A percentile compares a stretch with the other conserved stretches of the same genome.
phyloP scores from a whole-genome alignment of 2,888 invertebrate genomes.

The Diloba caeruleocephala region DNA sequence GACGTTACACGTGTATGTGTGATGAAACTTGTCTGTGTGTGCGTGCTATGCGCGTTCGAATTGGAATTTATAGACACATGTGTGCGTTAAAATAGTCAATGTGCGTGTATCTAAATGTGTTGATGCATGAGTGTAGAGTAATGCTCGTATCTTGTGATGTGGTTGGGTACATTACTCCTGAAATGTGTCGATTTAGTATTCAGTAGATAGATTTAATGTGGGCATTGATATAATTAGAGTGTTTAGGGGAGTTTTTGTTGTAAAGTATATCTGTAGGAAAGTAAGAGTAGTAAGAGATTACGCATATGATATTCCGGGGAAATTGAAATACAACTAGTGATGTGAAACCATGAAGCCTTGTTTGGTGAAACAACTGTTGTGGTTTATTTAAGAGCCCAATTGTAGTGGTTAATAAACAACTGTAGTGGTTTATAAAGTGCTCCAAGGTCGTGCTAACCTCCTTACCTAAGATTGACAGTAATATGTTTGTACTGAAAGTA shows the following conservation, averaged over 20 bases:
- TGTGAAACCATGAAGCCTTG: too few relatives aligned
- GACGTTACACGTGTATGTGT: conserved; percentile 5
- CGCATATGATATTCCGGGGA: not conserved
- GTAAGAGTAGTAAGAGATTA: not conserved
- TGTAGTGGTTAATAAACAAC: too few relatives aligned
- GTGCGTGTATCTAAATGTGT: conserved; percentile 13
- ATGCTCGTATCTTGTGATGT: conserved; percentile 38
- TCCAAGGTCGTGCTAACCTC: too few relatives aligned
- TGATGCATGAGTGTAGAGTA: conserved; percentile 33
- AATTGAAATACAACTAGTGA: not conserved
- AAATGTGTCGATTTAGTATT: conserved; percentile 17
- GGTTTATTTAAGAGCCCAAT: too few relatives aligned
- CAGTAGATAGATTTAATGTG: conserved; percentile 7
- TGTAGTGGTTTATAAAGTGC: too few relatives aligned
- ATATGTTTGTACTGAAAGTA: too few relatives aligned
- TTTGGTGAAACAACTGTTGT: not conserved
- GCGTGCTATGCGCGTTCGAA: conserved; percentile 8
- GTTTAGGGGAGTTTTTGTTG: not conserved
- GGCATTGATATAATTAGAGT: conserved; percentile 4
- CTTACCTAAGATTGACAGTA: too few relatives aligned
- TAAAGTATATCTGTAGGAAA: not conserved
- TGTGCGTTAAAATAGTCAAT: conserved; percentile 15
- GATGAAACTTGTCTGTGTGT: not conserved
- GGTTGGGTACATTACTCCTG: conserved; percentile 28
- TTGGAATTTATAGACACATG: conserved; percentile 14